Base-by-base conservation (phyloP, 1,140 invertebrate species). In the Drosophila bocqueti region DNA sequence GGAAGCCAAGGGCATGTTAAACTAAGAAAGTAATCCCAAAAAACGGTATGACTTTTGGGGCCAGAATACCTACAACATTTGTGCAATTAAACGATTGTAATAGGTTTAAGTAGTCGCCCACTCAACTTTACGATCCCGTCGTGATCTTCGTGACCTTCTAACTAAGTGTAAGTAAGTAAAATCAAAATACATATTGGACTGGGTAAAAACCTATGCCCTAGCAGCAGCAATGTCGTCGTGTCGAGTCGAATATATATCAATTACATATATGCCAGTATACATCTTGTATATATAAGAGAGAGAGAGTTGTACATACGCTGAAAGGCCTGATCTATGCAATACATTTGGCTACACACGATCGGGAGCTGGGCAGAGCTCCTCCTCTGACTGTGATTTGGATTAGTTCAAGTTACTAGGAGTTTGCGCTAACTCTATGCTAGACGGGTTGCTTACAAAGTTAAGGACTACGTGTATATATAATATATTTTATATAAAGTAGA, bases 341-440 rank as follows among this genome's bases (percentile, higher is more conserved):
- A 89, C 71, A 89, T 89, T 89, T 89, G 85, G 85, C 85, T 89
- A 89, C 85, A 82, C 78, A 81, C 76, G 69, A 75, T 67, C 67
- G 54, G 83, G 75, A 82, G 75, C 64, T 24, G 26, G 29, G 7
- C 24, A 10, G 5, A 18, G 60, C 40, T 55, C 60, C 74, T 7
- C 38, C 52, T 57, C 77, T 65, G 85, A 84, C 61, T 90, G 76
- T 81, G 81, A 90, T 58, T 81, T 79, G 69, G 69, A 90, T 85
- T 58, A 87, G 67, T 67, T 67, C 34, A 64, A 80, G 71, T 86
- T 67, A 71, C 83, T 86, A 81, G 69, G 52, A 61, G 29, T 75
- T 60, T 71, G 52, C 62, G 55, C 46, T 80, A 66, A 62, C 38
- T 62, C 62, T 77, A 80, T 74, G 34, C 55, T 66, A 76, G 29